These are phyloP conservation scores for Xenopus tropicalis DNA, from an alignment of 2,113 vertebrate species.

Conservation along the genomic window DNA sequence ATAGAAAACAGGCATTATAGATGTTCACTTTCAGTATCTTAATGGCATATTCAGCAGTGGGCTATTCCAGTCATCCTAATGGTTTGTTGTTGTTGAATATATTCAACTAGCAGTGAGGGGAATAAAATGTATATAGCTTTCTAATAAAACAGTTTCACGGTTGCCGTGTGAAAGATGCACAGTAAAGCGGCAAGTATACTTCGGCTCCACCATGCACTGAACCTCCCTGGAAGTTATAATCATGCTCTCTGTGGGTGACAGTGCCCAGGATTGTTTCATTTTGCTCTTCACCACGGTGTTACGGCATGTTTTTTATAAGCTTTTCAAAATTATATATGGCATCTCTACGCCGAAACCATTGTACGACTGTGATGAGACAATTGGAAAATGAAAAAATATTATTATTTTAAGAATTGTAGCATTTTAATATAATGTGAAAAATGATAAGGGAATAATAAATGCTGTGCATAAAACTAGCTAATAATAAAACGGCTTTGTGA, in stretches of 20 bases:
- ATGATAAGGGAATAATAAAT: conserved; percentile 72
- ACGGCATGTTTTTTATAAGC: conserved; percentile 58
- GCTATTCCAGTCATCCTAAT: conserved; percentile 30
- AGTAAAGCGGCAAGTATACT: conserved; percentile 47
- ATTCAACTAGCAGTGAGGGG: conserved; percentile 19
- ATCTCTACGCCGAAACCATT: conserved; percentile 49
- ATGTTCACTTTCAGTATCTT: conserved; percentile 27
- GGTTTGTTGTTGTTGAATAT: conserved; percentile 45
- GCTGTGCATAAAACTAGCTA: conserved; percentile 70
- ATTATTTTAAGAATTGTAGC: conserved; percentile 71
- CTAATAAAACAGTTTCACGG: conserved; percentile 53
- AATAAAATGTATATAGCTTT: conserved; percentile 58
- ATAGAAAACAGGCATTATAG: conserved; percentile 33
- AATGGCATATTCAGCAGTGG: conserved; percentile 37
- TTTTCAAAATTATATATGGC: conserved; percentile 58
- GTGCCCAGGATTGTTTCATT: conserved; percentile 56
- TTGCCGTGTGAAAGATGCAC: conserved; percentile 43
- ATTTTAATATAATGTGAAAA: conserved; percentile 75
- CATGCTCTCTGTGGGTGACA: conserved; percentile 56
- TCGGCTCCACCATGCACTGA: conserved; percentile 53
- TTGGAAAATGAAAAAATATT: conserved; percentile 71
- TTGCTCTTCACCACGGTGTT: conserved; percentile 53
- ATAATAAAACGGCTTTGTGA: conserved; percentile 72
- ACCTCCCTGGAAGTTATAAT: conserved; percentile 64
- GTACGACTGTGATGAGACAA: conserved; percentile 61